phyloP scores from a whole-genome alignment of 2,797 vertebrate species.

The Spizella passerina region DNA sequence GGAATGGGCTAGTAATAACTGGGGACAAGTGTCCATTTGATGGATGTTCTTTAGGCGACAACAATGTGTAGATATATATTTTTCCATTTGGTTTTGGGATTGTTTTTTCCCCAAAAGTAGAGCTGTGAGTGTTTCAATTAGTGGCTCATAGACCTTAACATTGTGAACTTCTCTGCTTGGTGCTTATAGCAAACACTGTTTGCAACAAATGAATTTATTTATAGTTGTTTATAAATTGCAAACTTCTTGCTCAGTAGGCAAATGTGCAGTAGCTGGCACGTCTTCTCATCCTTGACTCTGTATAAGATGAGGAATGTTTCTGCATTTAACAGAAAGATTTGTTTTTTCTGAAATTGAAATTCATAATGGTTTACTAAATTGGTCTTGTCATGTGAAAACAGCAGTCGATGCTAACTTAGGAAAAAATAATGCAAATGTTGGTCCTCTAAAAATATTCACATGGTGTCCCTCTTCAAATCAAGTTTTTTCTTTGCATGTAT shows the following conservation, averaged over 20 bases:
- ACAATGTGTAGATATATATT: not conserved
- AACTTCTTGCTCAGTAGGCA: not conserved
- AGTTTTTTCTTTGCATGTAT: not conserved
- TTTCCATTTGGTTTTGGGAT: not conserved
- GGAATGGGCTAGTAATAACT: not conserved
- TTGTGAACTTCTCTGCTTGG: not conserved
- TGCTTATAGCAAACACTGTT: not conserved
- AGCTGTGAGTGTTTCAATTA: not conserved
- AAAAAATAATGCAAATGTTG: not conserved
- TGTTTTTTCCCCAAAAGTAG: not conserved
- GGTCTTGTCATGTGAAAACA: not conserved
- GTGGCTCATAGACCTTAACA: not conserved
- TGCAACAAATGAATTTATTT: not conserved
- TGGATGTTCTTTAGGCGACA: not conserved
- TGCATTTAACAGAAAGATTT: not conserved
- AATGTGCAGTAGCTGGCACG: not conserved
- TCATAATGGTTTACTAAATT: not conserved
- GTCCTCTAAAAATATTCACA: accelerated
- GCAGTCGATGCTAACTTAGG: not conserved
- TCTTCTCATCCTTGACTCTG: not conserved
- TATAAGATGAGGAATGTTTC: not conserved
- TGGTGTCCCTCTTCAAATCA: not conserved
- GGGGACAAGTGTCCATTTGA: not conserved
- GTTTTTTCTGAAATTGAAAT: not conserved
- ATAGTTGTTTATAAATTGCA: not conserved